phyloP scores from a whole-genome alignment of 2,113 vertebrate species.

The Pyrgilauda ruficollis region DNA sequence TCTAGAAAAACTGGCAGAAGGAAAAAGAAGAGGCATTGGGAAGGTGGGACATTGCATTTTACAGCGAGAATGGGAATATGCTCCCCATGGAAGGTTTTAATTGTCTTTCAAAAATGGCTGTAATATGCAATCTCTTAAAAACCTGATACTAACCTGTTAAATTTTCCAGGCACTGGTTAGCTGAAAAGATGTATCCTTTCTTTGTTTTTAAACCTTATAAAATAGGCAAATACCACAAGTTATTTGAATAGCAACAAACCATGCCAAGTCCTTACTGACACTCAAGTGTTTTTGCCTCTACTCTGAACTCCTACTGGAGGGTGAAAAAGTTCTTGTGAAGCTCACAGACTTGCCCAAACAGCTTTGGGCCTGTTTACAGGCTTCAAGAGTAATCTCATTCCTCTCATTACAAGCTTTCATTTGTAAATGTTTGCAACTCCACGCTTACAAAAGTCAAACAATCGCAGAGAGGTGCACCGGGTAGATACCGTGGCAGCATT shows the following conservation, averaged over 20 bases:
- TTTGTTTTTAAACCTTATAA: background rate
- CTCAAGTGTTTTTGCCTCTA: background rate
- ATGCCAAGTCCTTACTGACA: conserved; percentile 33
- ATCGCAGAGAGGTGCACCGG: fast-evolving
- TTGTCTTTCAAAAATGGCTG: background rate
- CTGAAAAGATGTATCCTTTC: background rate
- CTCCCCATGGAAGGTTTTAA: background rate
- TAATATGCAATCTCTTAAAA: conserved; percentile 32
- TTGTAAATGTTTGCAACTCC: background rate
- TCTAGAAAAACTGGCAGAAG: background rate
- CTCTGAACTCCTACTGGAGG: background rate
- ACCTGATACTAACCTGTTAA: conserved; percentile 28
- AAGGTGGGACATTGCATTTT: background rate
- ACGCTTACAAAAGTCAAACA: background rate
- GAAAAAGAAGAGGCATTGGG: background rate
- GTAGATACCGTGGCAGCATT: fast-evolving
- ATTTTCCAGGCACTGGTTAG: conserved; percentile 35
- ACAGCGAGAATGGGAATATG: background rate
- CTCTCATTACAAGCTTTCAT: conserved; percentile 8
- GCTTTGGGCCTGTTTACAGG: conserved; percentile 15
- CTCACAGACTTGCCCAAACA: conserved; percentile 46
- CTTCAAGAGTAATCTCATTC: background rate
- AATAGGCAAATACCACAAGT: conserved; percentile 44
- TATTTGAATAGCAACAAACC: conserved; percentile 40
- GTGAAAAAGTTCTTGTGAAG: background rate